Evolutionary conservation across 1,140 invertebrate species (phyloP).

Genomic region (Drosophila triauraria): DNA sequence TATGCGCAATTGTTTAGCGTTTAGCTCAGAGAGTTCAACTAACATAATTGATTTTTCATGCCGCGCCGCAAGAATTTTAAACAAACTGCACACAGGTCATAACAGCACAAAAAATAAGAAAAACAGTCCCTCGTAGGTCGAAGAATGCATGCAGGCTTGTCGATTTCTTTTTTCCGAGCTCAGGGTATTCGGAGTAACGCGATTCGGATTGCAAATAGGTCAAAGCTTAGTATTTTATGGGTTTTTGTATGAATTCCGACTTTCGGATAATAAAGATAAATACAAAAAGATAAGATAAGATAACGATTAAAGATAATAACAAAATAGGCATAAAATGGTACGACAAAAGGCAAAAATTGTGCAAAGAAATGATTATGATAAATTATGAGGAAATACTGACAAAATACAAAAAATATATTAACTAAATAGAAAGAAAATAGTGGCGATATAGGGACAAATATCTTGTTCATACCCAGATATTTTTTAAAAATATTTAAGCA

Average conservation of each 20-base stretch:
- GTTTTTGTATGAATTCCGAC: background rate
- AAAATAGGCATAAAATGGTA: too few relatives aligned
- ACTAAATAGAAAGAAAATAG: too few relatives aligned
- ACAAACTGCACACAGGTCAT: conserved; percentile 45
- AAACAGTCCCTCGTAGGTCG: conserved; percentile 10
- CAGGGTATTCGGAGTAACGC: conserved; percentile 1
- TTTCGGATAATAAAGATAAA: too few relatives aligned
- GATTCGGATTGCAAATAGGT: conserved; percentile 8
- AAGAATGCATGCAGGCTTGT: conserved; percentile 32
- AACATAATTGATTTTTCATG: conserved; percentile 80
- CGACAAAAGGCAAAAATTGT: background rate
- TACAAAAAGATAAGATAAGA: too few relatives aligned
- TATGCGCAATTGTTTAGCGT: conserved; percentile 82
- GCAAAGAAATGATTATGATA: too few relatives aligned
- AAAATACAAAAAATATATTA: background rate
- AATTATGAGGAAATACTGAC: background rate
- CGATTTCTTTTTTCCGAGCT: conserved; percentile 13
- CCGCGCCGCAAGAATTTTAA: conserved; percentile 58
- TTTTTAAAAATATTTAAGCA: too few relatives aligned
- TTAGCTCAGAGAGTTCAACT: conserved; percentile 68
- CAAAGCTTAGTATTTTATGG: background rate
- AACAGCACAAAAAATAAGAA: conserved; percentile 13
- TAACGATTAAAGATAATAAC: too few relatives aligned
- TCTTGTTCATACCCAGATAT: too few relatives aligned
- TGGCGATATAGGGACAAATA: too few relatives aligned